Percentiles rank a stretch among this genome's conserved stretches.
Conservation (phyloP, 2,797 vertebrate genomes). For the Gallirallus australis region DNA sequence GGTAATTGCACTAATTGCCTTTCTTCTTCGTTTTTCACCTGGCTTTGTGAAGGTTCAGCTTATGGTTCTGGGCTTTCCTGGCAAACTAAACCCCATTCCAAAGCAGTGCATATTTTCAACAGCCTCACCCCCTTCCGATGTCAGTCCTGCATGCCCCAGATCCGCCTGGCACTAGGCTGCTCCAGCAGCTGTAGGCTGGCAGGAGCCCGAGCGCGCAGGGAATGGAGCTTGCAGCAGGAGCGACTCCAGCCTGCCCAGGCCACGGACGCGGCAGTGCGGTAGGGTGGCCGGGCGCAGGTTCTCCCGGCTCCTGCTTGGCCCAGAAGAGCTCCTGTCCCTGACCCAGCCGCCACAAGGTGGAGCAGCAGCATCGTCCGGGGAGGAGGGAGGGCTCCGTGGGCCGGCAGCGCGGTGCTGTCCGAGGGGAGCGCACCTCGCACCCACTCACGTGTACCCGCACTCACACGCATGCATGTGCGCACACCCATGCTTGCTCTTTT, state of each 20-base stretch:
- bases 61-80: background rate
- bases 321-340: background rate
- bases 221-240: background rate
- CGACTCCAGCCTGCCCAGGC: background rate
- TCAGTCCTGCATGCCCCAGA: accelerated
- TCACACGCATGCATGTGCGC: too few relatives aligned
- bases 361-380: background rate
- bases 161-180: background rate
- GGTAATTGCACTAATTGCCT: background rate
- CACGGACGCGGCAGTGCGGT: accelerated
- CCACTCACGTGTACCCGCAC: too few relatives aligned
- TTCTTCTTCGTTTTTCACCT: background rate
- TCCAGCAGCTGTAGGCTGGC: background rate
- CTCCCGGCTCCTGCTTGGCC: background rate
- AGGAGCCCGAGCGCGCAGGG: background rate
- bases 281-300: background rate
- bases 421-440: too few relatives aligned
- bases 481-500: accelerated
- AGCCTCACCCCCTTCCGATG: background rate
- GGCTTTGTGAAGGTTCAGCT: background rate
- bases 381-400: background rate
- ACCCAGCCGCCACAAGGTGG: background rate
- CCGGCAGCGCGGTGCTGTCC: background rate
- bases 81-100: background rate
- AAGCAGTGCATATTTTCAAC: background rate